Percentiles rank a stretch among this genome's conserved stretches.
Evolutionary conservation across 2,797 vertebrate species (phyloP).

Genomic region (Hoplostethus atlanticus): DNA sequence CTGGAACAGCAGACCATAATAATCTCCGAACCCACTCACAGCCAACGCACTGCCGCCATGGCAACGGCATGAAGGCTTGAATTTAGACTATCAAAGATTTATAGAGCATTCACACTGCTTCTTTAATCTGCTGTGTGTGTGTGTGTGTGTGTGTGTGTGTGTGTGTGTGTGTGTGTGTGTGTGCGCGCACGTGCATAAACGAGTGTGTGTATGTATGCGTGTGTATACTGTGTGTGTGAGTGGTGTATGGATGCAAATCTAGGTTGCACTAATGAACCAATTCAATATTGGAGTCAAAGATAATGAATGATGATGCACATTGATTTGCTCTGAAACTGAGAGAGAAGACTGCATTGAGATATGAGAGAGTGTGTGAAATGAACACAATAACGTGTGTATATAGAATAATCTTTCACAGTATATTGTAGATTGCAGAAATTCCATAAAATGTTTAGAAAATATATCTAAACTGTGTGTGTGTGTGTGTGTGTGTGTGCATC

Average conservation of each 20-base stretch:
- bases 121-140: background rate
- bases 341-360: no score
- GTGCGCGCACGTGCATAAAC: background rate
- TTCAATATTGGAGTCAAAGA: no score
- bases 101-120: background rate
- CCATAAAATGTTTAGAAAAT: no score
- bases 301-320: no score
- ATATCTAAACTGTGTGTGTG: background rate
- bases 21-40: slow-evolving; percentile 67
- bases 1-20: slow-evolving; percentile 67
- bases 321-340: no score
- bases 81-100: slow-evolving; percentile 29
- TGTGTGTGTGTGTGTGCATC: background rate
- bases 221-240: background rate
- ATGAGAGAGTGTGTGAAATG: no score
- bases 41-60: slow-evolving; percentile 56
- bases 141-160: background rate
- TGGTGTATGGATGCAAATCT: background rate
- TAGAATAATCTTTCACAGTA: background rate
- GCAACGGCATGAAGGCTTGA: slow-evolving; percentile 37
- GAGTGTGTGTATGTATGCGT: background rate
- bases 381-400: no score
- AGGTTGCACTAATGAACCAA: background rate
- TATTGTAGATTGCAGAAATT: no score
- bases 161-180: background rate